Evolutionary conservation across 2,797 vertebrate species (phyloP).

Genomic region (Halcyon badia): DNA sequence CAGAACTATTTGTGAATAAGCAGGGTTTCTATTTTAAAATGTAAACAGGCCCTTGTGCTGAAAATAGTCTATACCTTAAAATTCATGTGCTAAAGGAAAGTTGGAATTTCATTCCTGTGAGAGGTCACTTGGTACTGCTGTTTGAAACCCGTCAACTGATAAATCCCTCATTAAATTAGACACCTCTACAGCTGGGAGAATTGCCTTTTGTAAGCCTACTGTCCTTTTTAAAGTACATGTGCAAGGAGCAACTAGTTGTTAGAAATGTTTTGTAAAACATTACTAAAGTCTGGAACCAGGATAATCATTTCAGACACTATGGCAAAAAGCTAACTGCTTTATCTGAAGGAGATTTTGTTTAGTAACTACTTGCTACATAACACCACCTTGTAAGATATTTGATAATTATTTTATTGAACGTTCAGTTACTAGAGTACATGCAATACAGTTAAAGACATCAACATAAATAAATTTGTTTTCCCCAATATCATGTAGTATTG

Average conservation of each 20-base stretch:
- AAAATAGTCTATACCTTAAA: background rate
- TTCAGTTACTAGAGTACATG: background rate
- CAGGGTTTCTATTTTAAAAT: background rate
- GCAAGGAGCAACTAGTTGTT: conserved; percentile 30
- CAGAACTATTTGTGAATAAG: background rate
- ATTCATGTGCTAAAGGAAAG: background rate
- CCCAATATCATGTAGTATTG: background rate
- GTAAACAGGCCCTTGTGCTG: background rate
- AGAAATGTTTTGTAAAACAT: conserved; percentile 45
- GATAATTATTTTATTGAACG: conserved; percentile 5
- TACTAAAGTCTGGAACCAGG: background rate
- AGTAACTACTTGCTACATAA: background rate
- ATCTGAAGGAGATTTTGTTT: background rate
- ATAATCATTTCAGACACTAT: background rate
- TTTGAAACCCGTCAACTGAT: conserved; percentile 22
- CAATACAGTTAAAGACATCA: background rate
- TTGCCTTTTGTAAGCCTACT: conserved; percentile 2
- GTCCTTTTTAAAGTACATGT: background rate
- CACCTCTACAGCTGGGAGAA: background rate
- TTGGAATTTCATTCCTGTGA: conserved; percentile 7
- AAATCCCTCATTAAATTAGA: conserved; percentile 54
- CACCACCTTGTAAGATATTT: background rate
- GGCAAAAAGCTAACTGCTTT: background rate
- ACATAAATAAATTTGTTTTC: background rate
- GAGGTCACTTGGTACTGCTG: background rate